Conservation (phyloP, 2,113 vertebrate species). For the Procavia capensis region DNA sequence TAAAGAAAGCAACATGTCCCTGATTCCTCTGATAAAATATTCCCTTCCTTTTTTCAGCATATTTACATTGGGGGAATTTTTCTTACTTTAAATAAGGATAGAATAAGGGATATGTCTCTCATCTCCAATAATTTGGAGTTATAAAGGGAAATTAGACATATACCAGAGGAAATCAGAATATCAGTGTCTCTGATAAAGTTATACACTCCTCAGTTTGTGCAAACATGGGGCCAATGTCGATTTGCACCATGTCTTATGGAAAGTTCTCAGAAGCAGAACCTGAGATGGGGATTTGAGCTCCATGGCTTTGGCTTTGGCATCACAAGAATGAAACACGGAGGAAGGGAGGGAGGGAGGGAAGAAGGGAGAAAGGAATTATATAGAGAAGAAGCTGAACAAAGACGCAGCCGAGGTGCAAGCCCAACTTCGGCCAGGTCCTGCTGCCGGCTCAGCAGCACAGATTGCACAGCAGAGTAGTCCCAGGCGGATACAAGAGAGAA, state of each 20-base stretch:
- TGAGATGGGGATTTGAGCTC: not conserved
- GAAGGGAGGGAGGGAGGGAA: not conserved
- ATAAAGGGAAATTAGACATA: slow-evolving; percentile 31
- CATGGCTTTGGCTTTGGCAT: slow-evolving; percentile 35
- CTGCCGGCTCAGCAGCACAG: not conserved
- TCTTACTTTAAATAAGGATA: slow-evolving; percentile 12
- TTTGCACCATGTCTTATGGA: not conserved
- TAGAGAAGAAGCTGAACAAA: not conserved
- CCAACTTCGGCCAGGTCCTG: not conserved
- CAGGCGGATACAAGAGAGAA: not conserved
- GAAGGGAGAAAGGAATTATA: too few species aligned
- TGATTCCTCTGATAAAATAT: slow-evolving; percentile 17
- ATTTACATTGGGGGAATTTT: slow-evolving; percentile 21
- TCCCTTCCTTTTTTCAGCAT: not conserved
- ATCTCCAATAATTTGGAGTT: not conserved
- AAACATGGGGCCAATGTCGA: not conserved
- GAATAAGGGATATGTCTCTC: not conserved
- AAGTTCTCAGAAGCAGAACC: slow-evolving; percentile 21
- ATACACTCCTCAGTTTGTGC: not conserved
- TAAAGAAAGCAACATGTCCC: not conserved
- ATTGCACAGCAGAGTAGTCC: fast-evolving
- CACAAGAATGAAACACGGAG: too few species aligned
- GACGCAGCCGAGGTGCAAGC: not conserved
- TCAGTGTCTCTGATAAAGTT: not conserved
- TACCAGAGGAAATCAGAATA: slow-evolving; percentile 23